Conservation (phyloP, 2,113 vertebrate genomes). For the Rafetus swinhoei region DNA sequence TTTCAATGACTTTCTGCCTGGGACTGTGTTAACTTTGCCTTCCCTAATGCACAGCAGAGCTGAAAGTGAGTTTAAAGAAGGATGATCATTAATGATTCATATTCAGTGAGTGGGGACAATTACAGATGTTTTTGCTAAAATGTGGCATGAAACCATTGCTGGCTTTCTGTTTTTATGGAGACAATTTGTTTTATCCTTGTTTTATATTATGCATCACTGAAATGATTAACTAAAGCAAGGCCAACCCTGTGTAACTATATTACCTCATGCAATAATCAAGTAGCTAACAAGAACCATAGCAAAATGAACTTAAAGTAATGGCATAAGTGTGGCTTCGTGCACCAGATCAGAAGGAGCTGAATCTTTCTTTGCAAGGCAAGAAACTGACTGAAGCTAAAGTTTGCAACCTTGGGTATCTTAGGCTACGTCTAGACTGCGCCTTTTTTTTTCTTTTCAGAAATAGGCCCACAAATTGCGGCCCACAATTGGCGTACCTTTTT, state of each 20-base stretch:
- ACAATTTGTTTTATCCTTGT: conserved; percentile 43
- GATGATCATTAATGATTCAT: conserved; percentile 58
- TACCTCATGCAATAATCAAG: conserved; percentile 58
- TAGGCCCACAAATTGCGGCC: too few relatives aligned
- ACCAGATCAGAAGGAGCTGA: rapidly evolving
- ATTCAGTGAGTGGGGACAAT: conserved; percentile 58
- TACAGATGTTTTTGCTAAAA: conserved; percentile 66
- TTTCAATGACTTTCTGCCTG: conserved; percentile 53
- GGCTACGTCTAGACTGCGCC: too few relatives aligned
- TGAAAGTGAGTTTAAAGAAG: conserved; percentile 12
- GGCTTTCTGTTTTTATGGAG: conserved; percentile 44
- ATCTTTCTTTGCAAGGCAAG: background rate
- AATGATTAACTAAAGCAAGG: conserved; percentile 47
- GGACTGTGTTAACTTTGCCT: conserved; percentile 32
- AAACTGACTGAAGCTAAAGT: background rate
- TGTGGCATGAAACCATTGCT: conserved; percentile 52
- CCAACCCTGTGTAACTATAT: conserved; percentile 40
- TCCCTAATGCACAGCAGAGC: conserved; percentile 69
- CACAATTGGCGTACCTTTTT: too few relatives aligned
- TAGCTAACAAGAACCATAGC: conserved; percentile 48
- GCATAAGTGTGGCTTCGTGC: background rate
- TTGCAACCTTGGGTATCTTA: background rate
- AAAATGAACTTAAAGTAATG: background rate
- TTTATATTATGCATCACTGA: conserved; percentile 26
- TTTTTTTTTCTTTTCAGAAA: too few relatives aligned